phyloP scores from a whole-genome alignment of 2,888 invertebrate genomes.

The Punctoribates punctum region DNA sequence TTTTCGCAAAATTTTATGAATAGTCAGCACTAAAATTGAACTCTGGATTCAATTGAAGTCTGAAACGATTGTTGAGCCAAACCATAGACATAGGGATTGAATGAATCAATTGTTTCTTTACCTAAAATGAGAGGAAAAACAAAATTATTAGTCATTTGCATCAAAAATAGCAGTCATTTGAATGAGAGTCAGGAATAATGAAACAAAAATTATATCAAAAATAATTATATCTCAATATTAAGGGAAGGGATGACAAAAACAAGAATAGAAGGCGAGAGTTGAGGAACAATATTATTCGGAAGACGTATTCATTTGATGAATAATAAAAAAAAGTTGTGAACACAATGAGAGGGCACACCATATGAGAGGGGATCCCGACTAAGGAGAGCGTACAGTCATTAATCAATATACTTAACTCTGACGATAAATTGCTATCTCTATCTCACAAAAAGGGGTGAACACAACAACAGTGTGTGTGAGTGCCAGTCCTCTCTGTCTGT shows the following conservation, averaged over 20 bases:
- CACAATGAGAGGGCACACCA: slow-evolving; percentile 3
- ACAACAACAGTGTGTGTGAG: background rate
- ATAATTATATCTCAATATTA: slow-evolving; percentile 32
- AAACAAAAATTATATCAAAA: background rate
- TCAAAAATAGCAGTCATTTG: background rate
- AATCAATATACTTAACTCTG: slow-evolving; percentile 34
- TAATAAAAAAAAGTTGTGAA: slow-evolving; percentile 24
- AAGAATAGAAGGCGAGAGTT: background rate
- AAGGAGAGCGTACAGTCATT: slow-evolving; percentile 15
- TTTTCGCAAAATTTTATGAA: background rate
- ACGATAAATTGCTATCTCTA: slow-evolving; percentile 36
- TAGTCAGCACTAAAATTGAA: background rate
- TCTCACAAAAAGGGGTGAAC: slow-evolving; percentile 24
- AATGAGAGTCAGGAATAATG: background rate
- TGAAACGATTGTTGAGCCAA: slow-evolving; percentile 14
- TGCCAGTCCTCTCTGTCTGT: background rate
- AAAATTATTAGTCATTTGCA: slow-evolving; percentile 1
- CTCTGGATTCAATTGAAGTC: background rate
- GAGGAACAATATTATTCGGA: slow-evolving; percentile 20
- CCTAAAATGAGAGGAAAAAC: slow-evolving; percentile 12
- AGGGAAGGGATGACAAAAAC: background rate
- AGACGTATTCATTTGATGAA: slow-evolving; percentile 35
- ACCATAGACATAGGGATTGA: background rate
- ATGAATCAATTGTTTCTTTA: slow-evolving; percentile 11
- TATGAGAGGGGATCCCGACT: slow-evolving; percentile 18